These are phyloP conservation scores for Drosophila prosaltans DNA, from an alignment of 1,140 invertebrate species.

Conservation along the genomic window DNA sequence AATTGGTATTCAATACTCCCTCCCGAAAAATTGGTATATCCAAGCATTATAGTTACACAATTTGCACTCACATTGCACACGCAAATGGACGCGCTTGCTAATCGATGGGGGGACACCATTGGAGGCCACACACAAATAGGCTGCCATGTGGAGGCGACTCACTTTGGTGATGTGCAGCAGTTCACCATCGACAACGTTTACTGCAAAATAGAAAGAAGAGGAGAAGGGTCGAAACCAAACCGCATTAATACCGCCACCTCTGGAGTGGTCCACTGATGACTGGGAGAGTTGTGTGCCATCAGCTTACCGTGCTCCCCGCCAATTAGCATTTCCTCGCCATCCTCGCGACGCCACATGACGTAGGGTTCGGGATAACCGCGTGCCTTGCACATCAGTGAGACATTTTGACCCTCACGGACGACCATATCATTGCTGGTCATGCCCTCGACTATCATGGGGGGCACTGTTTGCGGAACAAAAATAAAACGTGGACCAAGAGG, in stretches of 20 bases:
- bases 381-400: constrained; percentile 94
- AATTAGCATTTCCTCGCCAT: constrained; percentile 93
- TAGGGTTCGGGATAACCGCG: constrained; percentile 94
- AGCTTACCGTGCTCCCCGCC: constrained; percentile 90
- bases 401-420: constrained; percentile 93
- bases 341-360: constrained; percentile 95
- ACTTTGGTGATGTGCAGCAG: constrained; percentile 93
- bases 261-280: neutral
- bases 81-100: constrained; percentile 91
- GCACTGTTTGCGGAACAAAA: constrained; percentile 85
- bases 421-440: constrained; percentile 95
- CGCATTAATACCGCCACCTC: constrained; percentile 28
- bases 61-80: constrained; percentile 93
- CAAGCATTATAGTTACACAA: neutral
- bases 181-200: constrained; percentile 93
- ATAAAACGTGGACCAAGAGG: neutral
- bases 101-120: constrained; percentile 94
- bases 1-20: too few relatives aligned
- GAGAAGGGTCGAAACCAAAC: neutral
- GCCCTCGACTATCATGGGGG: constrained; percentile 92
- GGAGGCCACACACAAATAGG: constrained; percentile 93
- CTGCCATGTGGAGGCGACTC: constrained; percentile 94
- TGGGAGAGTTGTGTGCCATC: constrained; percentile 8
- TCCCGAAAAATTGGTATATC: neutral
- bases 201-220: constrained; percentile 81